Base-by-base conservation (phyloP, 2,113 vertebrate genomes). In the Tonatia bakeri region DNA sequence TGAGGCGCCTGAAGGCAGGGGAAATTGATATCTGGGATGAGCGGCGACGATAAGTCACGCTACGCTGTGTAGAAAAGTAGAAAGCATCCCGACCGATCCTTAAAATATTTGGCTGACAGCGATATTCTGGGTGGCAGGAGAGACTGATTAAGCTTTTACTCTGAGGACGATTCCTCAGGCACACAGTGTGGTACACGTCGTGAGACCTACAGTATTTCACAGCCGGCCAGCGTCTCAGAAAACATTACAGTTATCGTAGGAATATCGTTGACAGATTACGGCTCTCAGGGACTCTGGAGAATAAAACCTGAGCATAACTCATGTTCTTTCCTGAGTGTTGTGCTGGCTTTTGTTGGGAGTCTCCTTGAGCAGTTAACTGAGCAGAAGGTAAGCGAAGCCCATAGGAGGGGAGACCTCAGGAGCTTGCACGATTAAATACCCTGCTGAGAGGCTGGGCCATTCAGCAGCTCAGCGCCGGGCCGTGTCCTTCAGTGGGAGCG, bases 141-240 rank as follows among this genome's bases (percentile, higher is more conserved):
- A 90, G 87, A 96, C 85, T 64, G 76, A 90, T 88, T 87, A 94
- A 94, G 92, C 75, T 59, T 26, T 84, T 80, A 73, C 65, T 70
- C 86, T 76, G 40, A 77, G 79, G 81, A 73, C 40, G 59, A 76
- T 81, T 90, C 69, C 75, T 87, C 81, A 24, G 85, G 70, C 87
- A 65, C 38, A 47, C 11, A 40, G 40, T 8, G 24, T 40, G 28
- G 79, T 36, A 59, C 87, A 52, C 69, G 38, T 70, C 40, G 17
- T 45, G 45, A 77, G 50, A 76, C 43, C 16, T 40, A 17, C 24
- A 31, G 36, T 70, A 64, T 84, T 95, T 90, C 94, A 70, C 36
- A 92, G 84, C 75, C 92, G 20, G 56, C 87, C 50, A 45, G 45
- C 52, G 84, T 81, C 80, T 92, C 65, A 13, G 81, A 65, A 86